Evolutionary conservation across 2,113 vertebrate species (phyloP).

Genomic region (Paradisaea rubra): DNA sequence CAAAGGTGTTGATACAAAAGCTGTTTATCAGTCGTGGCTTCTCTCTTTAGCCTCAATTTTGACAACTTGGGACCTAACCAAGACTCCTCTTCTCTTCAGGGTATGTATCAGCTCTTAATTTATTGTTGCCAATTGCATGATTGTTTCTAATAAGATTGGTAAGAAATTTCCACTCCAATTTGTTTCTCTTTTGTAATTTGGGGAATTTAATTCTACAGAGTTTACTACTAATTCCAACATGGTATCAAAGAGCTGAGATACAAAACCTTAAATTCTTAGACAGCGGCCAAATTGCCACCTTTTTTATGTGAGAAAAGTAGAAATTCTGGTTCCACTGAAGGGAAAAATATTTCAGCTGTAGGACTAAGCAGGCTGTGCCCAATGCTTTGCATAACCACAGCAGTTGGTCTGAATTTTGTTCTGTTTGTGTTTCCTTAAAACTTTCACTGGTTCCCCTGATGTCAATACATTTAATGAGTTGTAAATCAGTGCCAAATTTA

Average conservation of each 20-base stretch:
- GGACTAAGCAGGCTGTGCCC: neutral
- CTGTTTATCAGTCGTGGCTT: neutral
- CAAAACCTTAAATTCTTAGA: neutral
- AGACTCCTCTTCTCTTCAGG: neutral
- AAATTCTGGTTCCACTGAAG: neutral
- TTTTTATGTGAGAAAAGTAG: neutral
- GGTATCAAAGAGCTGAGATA: neutral
- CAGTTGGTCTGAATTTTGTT: neutral
- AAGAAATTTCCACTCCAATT: neutral
- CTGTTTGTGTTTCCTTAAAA: conserved; percentile 15
- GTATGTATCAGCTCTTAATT: neutral
- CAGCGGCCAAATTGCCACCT: neutral
- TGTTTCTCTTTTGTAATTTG: neutral
- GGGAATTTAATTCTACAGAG: neutral
- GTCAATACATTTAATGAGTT: conserved; percentile 37
- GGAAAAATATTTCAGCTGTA: neutral
- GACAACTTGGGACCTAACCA: neutral
- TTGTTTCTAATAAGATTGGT: neutral
- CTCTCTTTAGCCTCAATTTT: neutral
- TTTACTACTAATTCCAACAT: neutral
- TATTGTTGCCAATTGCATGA: neutral
- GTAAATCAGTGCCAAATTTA: conserved; percentile 57
- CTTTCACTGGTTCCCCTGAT: conserved; percentile 5
- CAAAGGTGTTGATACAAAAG: neutral
- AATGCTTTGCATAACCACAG: neutral